Evolutionary conservation across 2,888 invertebrate species (phyloP), one percentile per base, ranked within the genome.

Genomic region (Hydrotaea cyrtoneurina): DNA sequence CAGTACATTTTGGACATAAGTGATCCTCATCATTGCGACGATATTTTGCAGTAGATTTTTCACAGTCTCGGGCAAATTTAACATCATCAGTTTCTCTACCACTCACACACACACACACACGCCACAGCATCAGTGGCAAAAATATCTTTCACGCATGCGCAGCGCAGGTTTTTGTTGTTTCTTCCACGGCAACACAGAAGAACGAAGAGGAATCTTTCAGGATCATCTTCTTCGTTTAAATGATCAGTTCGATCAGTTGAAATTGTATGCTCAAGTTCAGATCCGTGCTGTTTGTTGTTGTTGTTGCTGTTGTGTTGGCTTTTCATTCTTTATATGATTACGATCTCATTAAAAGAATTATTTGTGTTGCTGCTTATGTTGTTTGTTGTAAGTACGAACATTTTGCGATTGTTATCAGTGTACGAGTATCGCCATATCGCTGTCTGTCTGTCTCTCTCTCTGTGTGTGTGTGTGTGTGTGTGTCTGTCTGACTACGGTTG

Each of bases 311-410:
- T n/a, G n/a, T n/a, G 26, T 77, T 69, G 77, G 21, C 10, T 71
- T 64, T 77, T 57, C 72, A 31, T 80, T 57, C 53, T n/a, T 57
- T 55, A 69, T 69, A 57, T 80, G 91, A 90, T 90, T 89, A 90
- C 88, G 90, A 90, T 91, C 90, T 90, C 90, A 90, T 90, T 90
- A 90, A 90, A 90, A 88, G 90, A 89, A 90, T 90, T 90, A 90
- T 90, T 90, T 90, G 90, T 90, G 90, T 90, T 87, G 90, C 90
- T 90, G 90, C 88, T 88, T 89, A 89, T 90, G 89, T 90, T 88
- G 87, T 87, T 88, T 87, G 88, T 82, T 85, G 85, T 86, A 83
- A 82, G 82, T 86, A 80, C 85, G 85, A 79, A 86, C 87, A 87
- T 87, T 81, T 88, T 87, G 86, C 87, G 90, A 90, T 90, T 87